Evolutionary conservation across 2,888 invertebrate genomes (phyloP).

Genomic region (Chelonus formosanus): DNA sequence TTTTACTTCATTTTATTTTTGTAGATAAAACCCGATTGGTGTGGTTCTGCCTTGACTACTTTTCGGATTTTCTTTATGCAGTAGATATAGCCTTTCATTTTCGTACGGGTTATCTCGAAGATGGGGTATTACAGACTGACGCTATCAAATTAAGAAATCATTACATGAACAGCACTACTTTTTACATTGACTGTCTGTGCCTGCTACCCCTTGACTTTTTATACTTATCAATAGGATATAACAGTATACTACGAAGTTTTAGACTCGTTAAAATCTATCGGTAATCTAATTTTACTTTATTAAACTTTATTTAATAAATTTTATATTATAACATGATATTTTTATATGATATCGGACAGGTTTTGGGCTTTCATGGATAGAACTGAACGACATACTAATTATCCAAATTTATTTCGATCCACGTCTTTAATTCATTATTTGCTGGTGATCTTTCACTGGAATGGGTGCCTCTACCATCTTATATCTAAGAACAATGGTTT

Average conservation of each 20-base stretch:
- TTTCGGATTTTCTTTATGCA: conserved; percentile 94
- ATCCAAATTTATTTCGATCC: conserved; percentile 95
- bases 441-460: conserved; percentile 99
- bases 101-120: conserved; percentile 96
- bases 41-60: conserved; percentile 97
- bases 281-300: conserved; percentile 40
- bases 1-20: conserved; percentile 15
- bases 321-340: no score
- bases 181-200: conserved; percentile 99
- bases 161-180: conserved; percentile 97
- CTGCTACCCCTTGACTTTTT: conserved; percentile 97
- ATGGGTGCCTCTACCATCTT: conserved; percentile 97
- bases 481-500: conserved; percentile 95
- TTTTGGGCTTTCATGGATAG: conserved; percentile 99
- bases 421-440: conserved; percentile 94
- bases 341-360: conserved; percentile 42
- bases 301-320: background rate
- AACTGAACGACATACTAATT: conserved; percentile 98
- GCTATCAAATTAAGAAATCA: conserved; percentile 91
- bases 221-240: conserved; percentile 96
- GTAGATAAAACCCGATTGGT: conserved; percentile 85
- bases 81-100: conserved; percentile 97
- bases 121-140: conserved; percentile 97
- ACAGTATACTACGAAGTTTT: conserved; percentile 94
- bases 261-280: conserved; percentile 97